Percentiles rank a stretch among this genome's conserved stretches.
These are phyloP conservation scores for Zonitis immaculata DNA, from an alignment of 2,888 invertebrate genomes.

Conservation along the genomic window DNA sequence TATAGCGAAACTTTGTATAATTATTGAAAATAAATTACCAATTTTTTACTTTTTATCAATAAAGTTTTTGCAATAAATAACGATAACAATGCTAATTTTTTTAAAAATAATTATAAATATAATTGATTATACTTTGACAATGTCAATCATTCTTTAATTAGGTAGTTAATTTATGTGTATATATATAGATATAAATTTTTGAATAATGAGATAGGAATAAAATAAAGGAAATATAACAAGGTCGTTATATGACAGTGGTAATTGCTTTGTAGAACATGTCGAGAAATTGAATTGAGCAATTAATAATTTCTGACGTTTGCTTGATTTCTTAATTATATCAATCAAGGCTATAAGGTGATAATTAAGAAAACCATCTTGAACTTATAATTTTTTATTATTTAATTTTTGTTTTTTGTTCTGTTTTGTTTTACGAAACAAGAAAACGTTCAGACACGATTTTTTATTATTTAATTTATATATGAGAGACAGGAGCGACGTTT, in stretches of 20 bases:
- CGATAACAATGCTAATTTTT: no score
- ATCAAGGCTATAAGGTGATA: conserved; percentile 1
- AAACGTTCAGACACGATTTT: neutral
- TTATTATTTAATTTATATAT: conserved; percentile 1
- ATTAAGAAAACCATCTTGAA: neutral
- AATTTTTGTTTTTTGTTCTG: no score
- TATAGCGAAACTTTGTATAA: conserved; percentile 10
- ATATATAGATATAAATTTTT: no score
- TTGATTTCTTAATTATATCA: conserved; percentile 16
- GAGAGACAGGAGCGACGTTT: neutral
- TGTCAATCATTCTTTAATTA: no score
- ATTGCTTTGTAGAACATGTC: conserved; percentile 5
- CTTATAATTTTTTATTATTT: no score
- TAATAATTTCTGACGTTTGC: conserved; percentile 16
- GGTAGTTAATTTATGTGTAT: no score
- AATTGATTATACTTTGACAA: no score
- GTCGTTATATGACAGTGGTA: neutral
- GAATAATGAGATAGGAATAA: no score
- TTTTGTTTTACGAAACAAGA: no score
- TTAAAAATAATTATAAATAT: no score
- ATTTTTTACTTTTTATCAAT: no score
- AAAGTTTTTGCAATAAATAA: no score
- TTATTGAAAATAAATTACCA: conserved; percentile 11
- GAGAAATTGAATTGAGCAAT: conserved; percentile 14
- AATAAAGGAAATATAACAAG: neutral